Percentiles rank a stretch among this genome's conserved stretches.
These are phyloP conservation scores for Bombus pyrosoma DNA, from an alignment of 1,140 invertebrate species.

Conservation along the genomic window DNA sequence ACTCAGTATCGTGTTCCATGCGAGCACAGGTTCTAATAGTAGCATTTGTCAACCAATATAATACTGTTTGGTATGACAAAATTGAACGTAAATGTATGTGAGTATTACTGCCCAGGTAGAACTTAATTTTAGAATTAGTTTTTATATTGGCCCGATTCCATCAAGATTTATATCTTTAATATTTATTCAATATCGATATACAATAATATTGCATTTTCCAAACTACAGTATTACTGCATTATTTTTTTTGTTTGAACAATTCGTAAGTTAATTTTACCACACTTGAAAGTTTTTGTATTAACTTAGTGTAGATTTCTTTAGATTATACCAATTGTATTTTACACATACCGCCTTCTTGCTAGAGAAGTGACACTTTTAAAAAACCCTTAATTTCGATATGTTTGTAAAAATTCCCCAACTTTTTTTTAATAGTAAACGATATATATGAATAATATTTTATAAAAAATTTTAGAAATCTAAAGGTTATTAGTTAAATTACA, in stretches of 20 bases:
- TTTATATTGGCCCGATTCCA: conserved; percentile 31
- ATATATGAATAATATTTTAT: not conserved
- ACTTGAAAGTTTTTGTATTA: conserved; percentile 1
- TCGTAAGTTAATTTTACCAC: not conserved
- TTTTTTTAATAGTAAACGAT: not conserved
- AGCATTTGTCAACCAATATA: conserved; percentile 21
- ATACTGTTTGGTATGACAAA: conserved; percentile 23
- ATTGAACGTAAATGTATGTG: conserved; percentile 33
- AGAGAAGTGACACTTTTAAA: not conserved
- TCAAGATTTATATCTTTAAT: not conserved
- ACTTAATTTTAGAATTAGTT: conserved; percentile 43
- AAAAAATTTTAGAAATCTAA: not conserved
- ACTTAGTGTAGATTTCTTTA: not conserved
- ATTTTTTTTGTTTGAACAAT: conserved; percentile 2
- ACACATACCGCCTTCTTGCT: not conserved
- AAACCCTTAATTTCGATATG: not conserved
- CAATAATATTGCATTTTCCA: conserved; percentile 9
- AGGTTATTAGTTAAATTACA: not conserved
- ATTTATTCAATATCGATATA: conserved; percentile 16
- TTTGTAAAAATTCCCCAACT: not conserved
- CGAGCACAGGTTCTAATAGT: conserved; percentile 27
- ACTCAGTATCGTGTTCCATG: not conserved
- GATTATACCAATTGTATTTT: not conserved
- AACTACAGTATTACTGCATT: conserved; percentile 28
- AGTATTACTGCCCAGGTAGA: conserved; percentile 48